Percentiles rank a stretch among this genome's conserved stretches.
Conservation (phyloP, 2,113 vertebrate genomes). For the Oriolus oriolus region DNA sequence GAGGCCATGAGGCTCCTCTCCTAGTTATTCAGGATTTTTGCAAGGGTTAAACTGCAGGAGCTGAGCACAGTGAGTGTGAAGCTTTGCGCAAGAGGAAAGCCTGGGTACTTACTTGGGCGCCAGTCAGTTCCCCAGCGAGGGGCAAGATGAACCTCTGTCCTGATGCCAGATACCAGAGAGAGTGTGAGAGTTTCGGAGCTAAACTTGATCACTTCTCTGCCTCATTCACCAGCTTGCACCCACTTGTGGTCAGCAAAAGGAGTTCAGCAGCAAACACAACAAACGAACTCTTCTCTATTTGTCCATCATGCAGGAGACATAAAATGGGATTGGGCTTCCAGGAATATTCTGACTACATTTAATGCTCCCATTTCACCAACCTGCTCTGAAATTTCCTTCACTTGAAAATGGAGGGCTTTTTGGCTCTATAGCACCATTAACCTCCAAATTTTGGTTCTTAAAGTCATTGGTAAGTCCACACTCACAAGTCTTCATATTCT, state of each 20-base stretch:
- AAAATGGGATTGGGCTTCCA: background rate
- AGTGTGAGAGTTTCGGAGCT: background rate
- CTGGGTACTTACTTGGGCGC: background rate
- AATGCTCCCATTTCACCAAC: background rate
- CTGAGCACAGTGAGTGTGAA: background rate
- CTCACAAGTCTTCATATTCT: background rate
- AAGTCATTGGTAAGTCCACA: background rate
- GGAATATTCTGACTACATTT: background rate
- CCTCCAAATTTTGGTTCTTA: background rate
- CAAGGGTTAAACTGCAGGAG: background rate
- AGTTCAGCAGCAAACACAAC: background rate
- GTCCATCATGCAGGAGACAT: background rate
- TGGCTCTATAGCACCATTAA: background rate
- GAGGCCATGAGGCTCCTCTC: background rate
- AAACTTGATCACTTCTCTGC: background rate
- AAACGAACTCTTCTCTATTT: background rate
- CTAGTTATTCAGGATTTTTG: background rate
- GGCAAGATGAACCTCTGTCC: background rate
- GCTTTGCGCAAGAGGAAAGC: background rate
- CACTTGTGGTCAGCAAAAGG: background rate
- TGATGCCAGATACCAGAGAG: background rate
- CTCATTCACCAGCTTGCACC: background rate
- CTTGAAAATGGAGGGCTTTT: background rate
- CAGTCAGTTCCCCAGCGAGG: background rate
- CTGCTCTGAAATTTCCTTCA: background rate